Base-by-base conservation (phyloP, 2,113 vertebrate genomes). In the Petrocephalus microphthalmus region DNA sequence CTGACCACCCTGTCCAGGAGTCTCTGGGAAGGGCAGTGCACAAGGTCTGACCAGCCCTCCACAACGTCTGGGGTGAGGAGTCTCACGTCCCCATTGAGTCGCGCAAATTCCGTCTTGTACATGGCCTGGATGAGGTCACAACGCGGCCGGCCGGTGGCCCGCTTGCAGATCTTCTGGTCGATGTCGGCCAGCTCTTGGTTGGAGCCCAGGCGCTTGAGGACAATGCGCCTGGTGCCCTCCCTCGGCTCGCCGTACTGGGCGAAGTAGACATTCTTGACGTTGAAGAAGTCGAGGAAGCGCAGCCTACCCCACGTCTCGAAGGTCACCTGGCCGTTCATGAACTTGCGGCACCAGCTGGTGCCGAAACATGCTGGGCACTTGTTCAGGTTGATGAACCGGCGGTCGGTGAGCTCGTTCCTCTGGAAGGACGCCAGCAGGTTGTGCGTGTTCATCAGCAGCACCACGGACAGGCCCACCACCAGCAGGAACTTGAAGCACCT, bases 341-440 rank as follows among this genome's bases (percentile, higher is more conserved):
- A 99, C 95, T 98, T 99, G 92, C 98, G 98, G 94, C 98, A 99
- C 98, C 98, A 99, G 94, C 98, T 99, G 92, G 97, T 99, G 89
- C 98, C 98, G 88, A 99, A 99, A 93, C 98, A 99, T 93, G 98
- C 98, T 89, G 98, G 98, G 92, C 97, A 97, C 94, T 97, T 96
- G 95, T 96, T 97, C 93, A 96, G 95, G 92, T 97, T 97, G 94
- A 99, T 95, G 93, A 99, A 99, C 91, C 98, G 97, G 89, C 98
- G 96, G 95, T 99, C 98, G 7, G 97, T 94, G 91, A 99, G 97
- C 93, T 98, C 98, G 93, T 99, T 99, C 94, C 98, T 97, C 96
- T 99, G 98, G 95, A 99, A 97, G 91, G 98, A 99, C 90, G 97
- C 97, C 84, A 99, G 96, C 94, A 99, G 95, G 93, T 96, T 98